Percentiles rank a stretch among this genome's conserved stretches.
Conservation (phyloP, 30 jellyfish, hydroid and myxozoan genomes). For the Aurelia aurita complex sp. Pacific region DNA sequence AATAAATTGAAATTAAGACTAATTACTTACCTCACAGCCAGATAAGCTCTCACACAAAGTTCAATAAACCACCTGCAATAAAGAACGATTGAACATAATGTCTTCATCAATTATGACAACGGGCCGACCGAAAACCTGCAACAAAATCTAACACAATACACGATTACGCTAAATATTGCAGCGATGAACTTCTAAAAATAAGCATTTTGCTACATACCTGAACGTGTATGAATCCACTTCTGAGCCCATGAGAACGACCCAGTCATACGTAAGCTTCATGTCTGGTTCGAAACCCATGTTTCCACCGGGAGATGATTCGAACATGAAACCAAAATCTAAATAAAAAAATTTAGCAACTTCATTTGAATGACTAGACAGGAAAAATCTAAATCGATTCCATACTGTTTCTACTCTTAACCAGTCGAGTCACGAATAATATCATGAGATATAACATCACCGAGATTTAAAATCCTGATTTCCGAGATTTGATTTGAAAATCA, state of each 20-base stretch:
- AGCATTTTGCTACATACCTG: conserved; percentile 53
- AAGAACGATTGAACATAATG: background rate
- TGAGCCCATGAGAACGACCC: conserved; percentile 99
- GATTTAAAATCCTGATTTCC: no score
- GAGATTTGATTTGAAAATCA: no score
- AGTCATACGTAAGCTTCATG: conserved; percentile 98
- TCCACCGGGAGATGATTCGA: conserved; percentile 99
- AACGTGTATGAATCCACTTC: conserved; percentile 97
- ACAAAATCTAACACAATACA: no score
- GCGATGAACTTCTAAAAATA: no score
- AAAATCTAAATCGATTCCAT: no score
- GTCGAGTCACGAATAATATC: no score
- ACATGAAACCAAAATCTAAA: conserved; percentile 98
- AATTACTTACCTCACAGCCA: conserved; percentile 85
- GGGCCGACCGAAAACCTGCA: no score
- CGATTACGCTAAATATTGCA: no score
- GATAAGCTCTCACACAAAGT: conserved; percentile 89
- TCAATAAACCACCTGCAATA: conserved; percentile 88
- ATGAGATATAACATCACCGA: no score
- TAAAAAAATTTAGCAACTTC: background rate
- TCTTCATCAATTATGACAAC: background rate
- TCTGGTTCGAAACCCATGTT: conserved; percentile 99
- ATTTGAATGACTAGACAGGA: background rate
- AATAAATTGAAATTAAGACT: background rate
- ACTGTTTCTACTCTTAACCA: no score